These are phyloP conservation scores for Poecile atricapillus DNA, from an alignment of 2,113 vertebrate genomes.

Conservation along the genomic window DNA sequence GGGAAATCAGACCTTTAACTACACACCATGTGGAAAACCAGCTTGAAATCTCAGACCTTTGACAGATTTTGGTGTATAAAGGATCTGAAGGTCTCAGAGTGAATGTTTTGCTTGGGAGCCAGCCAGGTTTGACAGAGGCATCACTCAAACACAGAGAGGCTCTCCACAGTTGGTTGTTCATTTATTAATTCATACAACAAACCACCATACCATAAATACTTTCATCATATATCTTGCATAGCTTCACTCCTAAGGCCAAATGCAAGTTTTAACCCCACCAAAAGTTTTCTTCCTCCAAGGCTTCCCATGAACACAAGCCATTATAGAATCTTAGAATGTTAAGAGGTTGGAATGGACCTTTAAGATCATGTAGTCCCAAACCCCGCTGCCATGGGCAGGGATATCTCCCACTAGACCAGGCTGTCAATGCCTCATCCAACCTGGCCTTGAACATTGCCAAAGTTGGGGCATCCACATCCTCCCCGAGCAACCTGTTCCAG, in stretches of 20 bases:
- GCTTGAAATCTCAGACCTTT: neutral
- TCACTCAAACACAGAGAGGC: neutral
- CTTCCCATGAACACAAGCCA: neutral
- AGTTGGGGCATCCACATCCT: neutral
- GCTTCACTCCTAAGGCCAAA: neutral
- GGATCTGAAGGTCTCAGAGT: neutral
- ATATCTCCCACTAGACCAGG: neutral
- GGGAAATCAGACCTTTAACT: neutral
- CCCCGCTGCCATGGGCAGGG: rapidly evolving
- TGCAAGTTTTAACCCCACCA: neutral
- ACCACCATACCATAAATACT: neutral
- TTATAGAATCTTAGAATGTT: neutral
- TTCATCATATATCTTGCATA: rapidly evolving
- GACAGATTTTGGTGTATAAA: neutral
- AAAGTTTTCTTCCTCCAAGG: neutral
- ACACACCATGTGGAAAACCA: neutral
- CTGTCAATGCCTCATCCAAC: neutral
- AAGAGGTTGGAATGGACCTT: neutral
- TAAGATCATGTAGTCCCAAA: neutral
- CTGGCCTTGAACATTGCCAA: too few relatives aligned
- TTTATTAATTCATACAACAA: neutral
- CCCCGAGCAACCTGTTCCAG: neutral
- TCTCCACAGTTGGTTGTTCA: neutral
- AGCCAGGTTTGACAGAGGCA: neutral
- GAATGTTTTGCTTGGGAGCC: neutral